Evolutionary conservation across 2,888 invertebrate genomes (phyloP).

Genomic region (Diaphora mendica): DNA sequence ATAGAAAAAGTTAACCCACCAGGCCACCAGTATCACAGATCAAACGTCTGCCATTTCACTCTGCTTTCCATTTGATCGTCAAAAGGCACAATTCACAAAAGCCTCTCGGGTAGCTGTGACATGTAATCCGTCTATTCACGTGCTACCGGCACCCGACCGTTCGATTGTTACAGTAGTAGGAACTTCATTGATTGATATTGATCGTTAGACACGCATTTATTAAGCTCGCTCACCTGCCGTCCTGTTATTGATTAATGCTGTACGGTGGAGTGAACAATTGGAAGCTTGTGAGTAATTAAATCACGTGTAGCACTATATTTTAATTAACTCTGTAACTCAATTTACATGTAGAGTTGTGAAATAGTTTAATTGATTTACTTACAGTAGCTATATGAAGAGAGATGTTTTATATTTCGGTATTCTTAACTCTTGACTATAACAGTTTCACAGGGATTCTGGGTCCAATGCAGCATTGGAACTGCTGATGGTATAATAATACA

Average conservation of each 20-base stretch:
- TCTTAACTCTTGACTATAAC: neutral
- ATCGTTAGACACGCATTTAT: constrained; percentile 30
- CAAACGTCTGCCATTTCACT: neutral
- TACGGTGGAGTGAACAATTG: constrained; percentile 5
- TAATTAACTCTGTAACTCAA: neutral
- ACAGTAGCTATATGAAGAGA: neutral
- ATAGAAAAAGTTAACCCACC: no score
- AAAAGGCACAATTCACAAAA: neutral
- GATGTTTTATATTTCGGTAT: neutral
- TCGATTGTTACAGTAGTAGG: neutral
- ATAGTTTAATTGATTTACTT: neutral
- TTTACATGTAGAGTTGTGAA: neutral
- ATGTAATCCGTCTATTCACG: neutral
- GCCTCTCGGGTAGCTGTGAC: neutral
- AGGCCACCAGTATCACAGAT: neutral
- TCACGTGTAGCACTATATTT: neutral
- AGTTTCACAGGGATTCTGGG: neutral
- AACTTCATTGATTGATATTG: neutral
- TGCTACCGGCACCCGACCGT: neutral
- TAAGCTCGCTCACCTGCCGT: constrained; percentile 32
- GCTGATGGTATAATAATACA: neutral
- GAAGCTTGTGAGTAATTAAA: neutral
- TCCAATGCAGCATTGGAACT: no score
- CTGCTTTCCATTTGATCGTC: neutral
- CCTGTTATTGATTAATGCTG: constrained; percentile 26